A percentile compares a stretch with the other conserved stretches of the same genome.
These are phyloP conservation scores for Fragum sueziense DNA, from an alignment of 2,888 invertebrate species.

Conservation along the genomic window DNA sequence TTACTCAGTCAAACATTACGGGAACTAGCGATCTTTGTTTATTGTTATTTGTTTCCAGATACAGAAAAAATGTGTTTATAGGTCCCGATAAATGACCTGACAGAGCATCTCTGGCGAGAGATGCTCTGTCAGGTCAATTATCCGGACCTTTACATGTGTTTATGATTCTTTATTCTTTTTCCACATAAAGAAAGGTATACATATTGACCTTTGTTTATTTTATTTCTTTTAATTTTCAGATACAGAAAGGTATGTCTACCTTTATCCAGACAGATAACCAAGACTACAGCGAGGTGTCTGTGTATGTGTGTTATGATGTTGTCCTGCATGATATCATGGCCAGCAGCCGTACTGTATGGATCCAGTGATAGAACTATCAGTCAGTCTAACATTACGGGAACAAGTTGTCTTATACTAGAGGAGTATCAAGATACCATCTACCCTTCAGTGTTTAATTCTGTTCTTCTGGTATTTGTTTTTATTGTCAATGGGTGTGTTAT, in stretches of 20 bases:
- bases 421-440: slow-evolving; percentile 8
- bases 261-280: neutral
- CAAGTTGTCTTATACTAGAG: slow-evolving; percentile 40
- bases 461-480: neutral
- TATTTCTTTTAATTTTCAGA: neutral
- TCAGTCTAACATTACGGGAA: slow-evolving; percentile 28
- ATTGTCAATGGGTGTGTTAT: slow-evolving; percentile 21
- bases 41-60: no score
- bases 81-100: no score
- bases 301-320: slow-evolving; percentile 2
- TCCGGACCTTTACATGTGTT: no score
- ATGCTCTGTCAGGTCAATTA: no score
- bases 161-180: no score
- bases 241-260: slow-evolving; percentile 16
- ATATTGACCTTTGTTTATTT: no score
- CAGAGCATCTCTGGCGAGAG: no score
- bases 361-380: slow-evolving; percentile 7
- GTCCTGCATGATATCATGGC: neutral
- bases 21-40: no score
- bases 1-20: no score
- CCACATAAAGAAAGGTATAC: no score
- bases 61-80: no score
- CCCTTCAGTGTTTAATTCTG: neutral
- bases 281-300: neutral
- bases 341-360: slow-evolving; percentile 41